Evolutionary conservation across 2,888 invertebrate genomes (phyloP), one percentile per base, ranked within the genome.

Genomic region (Diabrotica balteata): DNA sequence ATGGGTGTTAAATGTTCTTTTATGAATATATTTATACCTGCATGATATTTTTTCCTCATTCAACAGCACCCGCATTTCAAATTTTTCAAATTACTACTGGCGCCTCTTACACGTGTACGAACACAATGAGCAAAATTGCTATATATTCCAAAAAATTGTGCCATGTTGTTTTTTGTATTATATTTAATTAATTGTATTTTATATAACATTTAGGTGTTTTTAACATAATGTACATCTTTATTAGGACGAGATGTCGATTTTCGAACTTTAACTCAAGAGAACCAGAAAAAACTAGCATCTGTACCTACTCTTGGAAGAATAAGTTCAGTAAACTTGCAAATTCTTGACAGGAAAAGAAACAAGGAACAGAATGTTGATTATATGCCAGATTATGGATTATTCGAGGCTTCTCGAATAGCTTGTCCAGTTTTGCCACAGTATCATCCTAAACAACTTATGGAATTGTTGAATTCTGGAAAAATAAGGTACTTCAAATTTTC

Each of bases 371-470:
- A 85, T 72, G 83, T 91, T 70, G 94, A 95, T 81, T 94, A 95
- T 81, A 93, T 96, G 93, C 95, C 95, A 0, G 95, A 95, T 84
- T 95, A 95, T 80, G 96, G 96, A 0, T 85, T 99, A 61, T 99
- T 99, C 84, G 98, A 99, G 84, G 98, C 98, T 0, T 96, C 97
- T 7, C 90, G 97, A 71, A 94, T 98, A 81, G 97, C 98, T 0
- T 98, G 97, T 78, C 98, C 98, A 0, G 97, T 98, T 52, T 86
- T 99, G 68, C 99, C 99, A 0, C 99, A 99, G 80, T 99, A 99
- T 83, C 99, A 99, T 85, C 99, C 99, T 0, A 98, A 98, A 80
- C 98, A 98, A 80, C 86, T 99, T 47, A 98, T 99, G 94, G 99
- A 99, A 81, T 85, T 99, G 50, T 87, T 99, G 44, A 98, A 98